Evolutionary conservation across 2,797 vertebrate genomes (phyloP).

Genomic region (Enteromius afrohamiltoni): DNA sequence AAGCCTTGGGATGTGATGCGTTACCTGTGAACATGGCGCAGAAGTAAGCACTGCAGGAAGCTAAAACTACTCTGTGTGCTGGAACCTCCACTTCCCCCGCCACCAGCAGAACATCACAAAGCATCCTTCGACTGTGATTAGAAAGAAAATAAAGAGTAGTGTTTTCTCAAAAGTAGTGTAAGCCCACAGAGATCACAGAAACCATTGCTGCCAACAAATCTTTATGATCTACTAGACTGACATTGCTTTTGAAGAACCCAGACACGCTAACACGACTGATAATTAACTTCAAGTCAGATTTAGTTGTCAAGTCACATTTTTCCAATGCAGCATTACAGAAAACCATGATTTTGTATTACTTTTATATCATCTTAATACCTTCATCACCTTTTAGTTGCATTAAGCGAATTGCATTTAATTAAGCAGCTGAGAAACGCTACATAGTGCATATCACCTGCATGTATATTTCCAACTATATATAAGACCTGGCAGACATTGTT

Average conservation of each 20-base stretch:
- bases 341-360: no score
- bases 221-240: not conserved
- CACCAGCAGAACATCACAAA: conserved; percentile 94
- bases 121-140: conserved; percentile 86
- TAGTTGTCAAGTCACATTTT: not conserved
- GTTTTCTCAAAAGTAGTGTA: not conserved
- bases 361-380: not conserved
- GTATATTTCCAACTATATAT: not conserved
- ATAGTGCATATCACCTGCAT: not conserved
- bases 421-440: not conserved
- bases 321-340: not conserved
- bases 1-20: not conserved
- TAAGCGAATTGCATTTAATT: not conserved
- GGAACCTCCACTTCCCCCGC: conserved; percentile 89
- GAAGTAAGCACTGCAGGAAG: conserved; percentile 95
- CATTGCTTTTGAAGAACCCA: not conserved
- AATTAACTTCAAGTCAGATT: not conserved
- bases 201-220: no score
- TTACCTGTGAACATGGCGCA: conserved; percentile 99
- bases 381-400: not conserved
- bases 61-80: conserved; percentile 91
- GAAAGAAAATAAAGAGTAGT: not conserved
- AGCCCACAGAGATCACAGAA: not conserved
- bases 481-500: not conserved
- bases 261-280: not conserved